A percentile compares a stretch with the other conserved stretches of the same genome.
These are phyloP conservation scores for Parochlus steinenii DNA, from an alignment of 2,888 invertebrate species.

Conservation along the genomic window DNA sequence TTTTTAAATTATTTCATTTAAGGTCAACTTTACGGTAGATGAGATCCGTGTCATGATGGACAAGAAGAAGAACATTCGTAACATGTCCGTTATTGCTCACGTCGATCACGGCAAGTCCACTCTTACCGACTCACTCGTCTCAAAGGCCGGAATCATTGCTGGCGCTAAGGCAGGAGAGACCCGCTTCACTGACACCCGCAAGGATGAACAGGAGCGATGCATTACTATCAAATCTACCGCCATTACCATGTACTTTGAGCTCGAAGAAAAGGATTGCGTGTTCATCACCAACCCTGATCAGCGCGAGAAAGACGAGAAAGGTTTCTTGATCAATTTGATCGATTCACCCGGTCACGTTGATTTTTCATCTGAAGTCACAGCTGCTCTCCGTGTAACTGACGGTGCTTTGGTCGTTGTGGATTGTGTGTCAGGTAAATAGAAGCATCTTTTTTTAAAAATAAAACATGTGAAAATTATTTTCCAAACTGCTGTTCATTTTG, in stretches of 20 bases:
- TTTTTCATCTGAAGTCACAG: slow-evolving; percentile 99
- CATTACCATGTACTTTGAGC: slow-evolving; percentile 98
- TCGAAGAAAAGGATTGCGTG: slow-evolving; percentile 82
- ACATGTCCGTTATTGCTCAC: slow-evolving; percentile 99
- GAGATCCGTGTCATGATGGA: slow-evolving; percentile 99
- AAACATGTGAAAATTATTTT: too few species aligned
- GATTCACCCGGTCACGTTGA: slow-evolving; percentile 99
- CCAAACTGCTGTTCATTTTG: too few species aligned
- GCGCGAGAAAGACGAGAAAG: slow-evolving; percentile 76
- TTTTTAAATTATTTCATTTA: slow-evolving; percentile 2
- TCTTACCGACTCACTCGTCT: slow-evolving; percentile 96
- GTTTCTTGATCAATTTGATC: slow-evolving; percentile 99
- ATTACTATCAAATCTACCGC: slow-evolving; percentile 99
- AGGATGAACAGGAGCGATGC: slow-evolving; percentile 99
- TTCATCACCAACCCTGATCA: slow-evolving; percentile 87
- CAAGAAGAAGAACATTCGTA: slow-evolving; percentile 98
- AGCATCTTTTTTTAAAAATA: too few species aligned
- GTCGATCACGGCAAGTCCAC: slow-evolving; percentile 99
- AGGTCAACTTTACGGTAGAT: slow-evolving; percentile 99
- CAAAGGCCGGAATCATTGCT: slow-evolving; percentile 99
- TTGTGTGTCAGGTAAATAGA: slow-evolving; percentile 88
- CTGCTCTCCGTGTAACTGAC: slow-evolving; percentile 98
- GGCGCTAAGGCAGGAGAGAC: slow-evolving; percentile 98
- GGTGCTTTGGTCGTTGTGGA: slow-evolving; percentile 99
- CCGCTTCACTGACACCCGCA: slow-evolving; percentile 96